A percentile compares a stretch with the other conserved stretches of the same genome.
Conservation (phyloP, 2,113 vertebrate species). For the Pachyramphus minor region DNA sequence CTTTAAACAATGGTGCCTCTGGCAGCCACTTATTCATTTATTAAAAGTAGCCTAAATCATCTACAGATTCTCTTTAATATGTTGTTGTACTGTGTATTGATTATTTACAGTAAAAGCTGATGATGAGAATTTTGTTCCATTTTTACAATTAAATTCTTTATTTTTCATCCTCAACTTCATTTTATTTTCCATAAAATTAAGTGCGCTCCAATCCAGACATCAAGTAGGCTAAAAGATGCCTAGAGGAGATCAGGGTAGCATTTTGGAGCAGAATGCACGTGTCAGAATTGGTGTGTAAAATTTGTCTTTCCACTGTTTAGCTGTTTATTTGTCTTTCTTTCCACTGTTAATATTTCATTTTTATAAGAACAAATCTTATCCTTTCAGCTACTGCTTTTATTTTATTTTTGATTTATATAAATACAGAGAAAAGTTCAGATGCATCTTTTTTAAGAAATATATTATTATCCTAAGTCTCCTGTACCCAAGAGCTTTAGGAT, state of each 20-base stretch:
- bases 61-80: not conserved
- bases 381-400: not conserved
- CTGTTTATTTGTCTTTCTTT: not conserved
- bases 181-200: not conserved
- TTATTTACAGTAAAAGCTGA: not conserved
- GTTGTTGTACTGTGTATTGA: not conserved
- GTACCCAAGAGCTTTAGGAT: not conserved
- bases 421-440: not conserved
- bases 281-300: not conserved
- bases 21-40: not conserved
- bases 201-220: not conserved
- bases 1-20: not conserved
- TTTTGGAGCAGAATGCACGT: not conserved
- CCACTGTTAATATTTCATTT: not conserved
- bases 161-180: not conserved
- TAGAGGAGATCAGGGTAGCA: not conserved
- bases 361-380: not conserved
- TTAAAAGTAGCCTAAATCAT: not conserved
- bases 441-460: fast-evolving
- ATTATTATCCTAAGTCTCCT: not conserved
- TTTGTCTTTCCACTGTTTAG: not conserved
- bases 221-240: not conserved
- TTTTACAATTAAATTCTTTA: not conserved
- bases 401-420: not conserved
- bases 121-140: not conserved